phyloP scores from a whole-genome alignment of 1,140 invertebrate species.

The Drosophila littoralis region DNA sequence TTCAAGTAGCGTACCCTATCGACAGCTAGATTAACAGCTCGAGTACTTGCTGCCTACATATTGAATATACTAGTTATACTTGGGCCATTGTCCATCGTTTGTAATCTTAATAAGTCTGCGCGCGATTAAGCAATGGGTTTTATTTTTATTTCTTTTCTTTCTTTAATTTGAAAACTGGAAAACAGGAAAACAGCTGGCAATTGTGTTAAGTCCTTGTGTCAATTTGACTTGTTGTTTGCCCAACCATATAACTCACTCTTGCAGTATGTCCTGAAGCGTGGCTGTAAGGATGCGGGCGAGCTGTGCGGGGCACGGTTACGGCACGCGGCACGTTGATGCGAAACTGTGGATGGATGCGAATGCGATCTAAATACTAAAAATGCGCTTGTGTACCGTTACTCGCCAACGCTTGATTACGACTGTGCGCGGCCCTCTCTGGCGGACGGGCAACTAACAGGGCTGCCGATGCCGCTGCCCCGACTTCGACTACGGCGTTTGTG shows the following conservation, averaged over 20 bases:
- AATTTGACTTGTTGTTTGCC: constrained; percentile 17
- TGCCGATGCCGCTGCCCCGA: constrained; percentile 25
- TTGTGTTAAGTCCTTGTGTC: constrained; percentile 3
- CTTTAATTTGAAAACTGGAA: not conserved
- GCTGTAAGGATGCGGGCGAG: not conserved
- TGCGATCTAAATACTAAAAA: constrained; percentile 20
- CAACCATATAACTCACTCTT: constrained; percentile 10
- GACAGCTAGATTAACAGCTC: constrained; percentile 27
- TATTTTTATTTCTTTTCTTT: not conserved
- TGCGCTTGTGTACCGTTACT: constrained; percentile 65
- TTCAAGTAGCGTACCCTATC: constrained; percentile 4
- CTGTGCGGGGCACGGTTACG: not conserved
- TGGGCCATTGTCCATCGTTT: constrained; percentile 8
- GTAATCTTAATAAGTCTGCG: constrained; percentile 64
- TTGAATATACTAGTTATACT: not conserved
- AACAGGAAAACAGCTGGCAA: constrained; percentile 21
- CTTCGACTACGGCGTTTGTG: constrained; percentile 29
- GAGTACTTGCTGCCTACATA: constrained; percentile 24
- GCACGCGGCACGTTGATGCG: constrained; percentile 22
- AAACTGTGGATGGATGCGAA: constrained; percentile 9
- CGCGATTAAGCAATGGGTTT: constrained; percentile 52
- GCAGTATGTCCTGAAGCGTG: constrained; percentile 7
- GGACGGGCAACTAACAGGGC: constrained; percentile 27
- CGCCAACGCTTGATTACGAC: constrained; percentile 68
- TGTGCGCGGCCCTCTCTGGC: constrained; percentile 52